Conservation (phyloP, 1,140 invertebrate species). For the Delia radicum region DNA sequence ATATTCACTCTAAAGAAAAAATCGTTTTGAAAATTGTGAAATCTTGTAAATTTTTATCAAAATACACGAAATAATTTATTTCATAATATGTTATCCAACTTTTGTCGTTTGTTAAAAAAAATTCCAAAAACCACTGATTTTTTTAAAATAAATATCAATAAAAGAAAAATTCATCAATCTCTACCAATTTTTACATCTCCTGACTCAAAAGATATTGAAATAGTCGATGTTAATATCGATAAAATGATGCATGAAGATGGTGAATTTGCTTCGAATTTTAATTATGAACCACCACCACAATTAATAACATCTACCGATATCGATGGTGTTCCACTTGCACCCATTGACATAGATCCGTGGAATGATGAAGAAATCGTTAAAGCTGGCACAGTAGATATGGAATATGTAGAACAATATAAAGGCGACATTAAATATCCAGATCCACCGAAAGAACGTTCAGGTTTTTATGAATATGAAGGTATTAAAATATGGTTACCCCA, state of each 20-base stretch:
- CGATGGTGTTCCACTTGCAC: not conserved
- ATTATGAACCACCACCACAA: not conserved
- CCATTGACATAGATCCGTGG: conserved; percentile 27
- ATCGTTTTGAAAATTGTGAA: too few relatives aligned
- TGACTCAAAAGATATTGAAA: not conserved
- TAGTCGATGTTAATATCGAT: not conserved
- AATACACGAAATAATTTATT: too few relatives aligned
- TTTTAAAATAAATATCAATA: too few relatives aligned
- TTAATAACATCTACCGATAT: not conserved
- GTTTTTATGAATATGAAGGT: conserved; percentile 25
- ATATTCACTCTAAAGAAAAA: too few relatives aligned
- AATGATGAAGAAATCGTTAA: not conserved
- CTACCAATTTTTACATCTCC: too few relatives aligned
- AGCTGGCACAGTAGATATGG: conserved; percentile 19
- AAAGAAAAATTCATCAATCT: too few relatives aligned
- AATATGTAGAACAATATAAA: not conserved
- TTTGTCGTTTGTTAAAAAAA: too few relatives aligned
- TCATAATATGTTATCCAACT: too few relatives aligned
- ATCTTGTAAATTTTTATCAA: too few relatives aligned
- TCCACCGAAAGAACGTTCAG: conserved; percentile 17
- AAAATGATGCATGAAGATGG: not conserved
- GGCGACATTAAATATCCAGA: conserved; percentile 5
- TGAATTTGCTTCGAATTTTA: not conserved
- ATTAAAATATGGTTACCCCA: conserved; percentile 26
- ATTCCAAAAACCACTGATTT: too few relatives aligned